phyloP scores from a whole-genome alignment of 1,140 invertebrate genomes.

The Babylonia areolata region DNA sequence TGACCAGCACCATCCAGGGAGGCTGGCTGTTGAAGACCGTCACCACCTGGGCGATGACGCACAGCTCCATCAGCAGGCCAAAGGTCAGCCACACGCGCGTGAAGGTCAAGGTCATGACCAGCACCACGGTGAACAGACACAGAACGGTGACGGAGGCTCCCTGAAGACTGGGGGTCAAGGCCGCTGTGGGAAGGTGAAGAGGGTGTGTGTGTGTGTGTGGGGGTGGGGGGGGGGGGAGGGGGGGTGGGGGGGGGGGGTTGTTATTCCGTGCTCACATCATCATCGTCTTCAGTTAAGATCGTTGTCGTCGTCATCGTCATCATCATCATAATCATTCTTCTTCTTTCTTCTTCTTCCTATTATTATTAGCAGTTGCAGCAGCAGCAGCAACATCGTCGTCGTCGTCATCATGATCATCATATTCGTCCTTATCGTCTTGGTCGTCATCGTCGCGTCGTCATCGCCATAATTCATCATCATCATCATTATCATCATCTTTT shows the following conservation, averaged over 20 bases:
- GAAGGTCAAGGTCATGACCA: slow-evolving; percentile 54
- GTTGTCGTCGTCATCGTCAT: slow-evolving; percentile 6
- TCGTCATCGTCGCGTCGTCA: too few relatives aligned
- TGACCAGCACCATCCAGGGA: slow-evolving; percentile 55
- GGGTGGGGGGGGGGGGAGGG: too few relatives aligned
- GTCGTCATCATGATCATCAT: too few relatives aligned
- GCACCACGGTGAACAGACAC: slow-evolving; percentile 52
- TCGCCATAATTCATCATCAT: too few relatives aligned
- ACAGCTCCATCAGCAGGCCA: slow-evolving; percentile 53
- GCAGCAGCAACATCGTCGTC: too few relatives aligned
- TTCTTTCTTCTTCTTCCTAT: too few relatives aligned
- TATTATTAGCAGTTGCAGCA: too few relatives aligned
- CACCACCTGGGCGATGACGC: slow-evolving; percentile 48
- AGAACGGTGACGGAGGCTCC: slow-evolving; percentile 51
- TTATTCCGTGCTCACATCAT: neutral
- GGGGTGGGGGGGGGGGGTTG: too few relatives aligned
- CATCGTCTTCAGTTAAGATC: neutral
- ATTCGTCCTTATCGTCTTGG: too few relatives aligned
- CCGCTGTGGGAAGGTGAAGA: slow-evolving; percentile 36
- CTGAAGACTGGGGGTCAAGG: slow-evolving; percentile 16
- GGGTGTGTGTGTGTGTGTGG: too few relatives aligned
- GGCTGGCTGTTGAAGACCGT: slow-evolving; percentile 45
- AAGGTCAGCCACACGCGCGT: slow-evolving; percentile 58
- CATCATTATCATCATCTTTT: too few relatives aligned
- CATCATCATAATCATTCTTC: neutral